phyloP scores from a whole-genome alignment of 2,797 vertebrate species.

The Rhincodon typus region DNA sequence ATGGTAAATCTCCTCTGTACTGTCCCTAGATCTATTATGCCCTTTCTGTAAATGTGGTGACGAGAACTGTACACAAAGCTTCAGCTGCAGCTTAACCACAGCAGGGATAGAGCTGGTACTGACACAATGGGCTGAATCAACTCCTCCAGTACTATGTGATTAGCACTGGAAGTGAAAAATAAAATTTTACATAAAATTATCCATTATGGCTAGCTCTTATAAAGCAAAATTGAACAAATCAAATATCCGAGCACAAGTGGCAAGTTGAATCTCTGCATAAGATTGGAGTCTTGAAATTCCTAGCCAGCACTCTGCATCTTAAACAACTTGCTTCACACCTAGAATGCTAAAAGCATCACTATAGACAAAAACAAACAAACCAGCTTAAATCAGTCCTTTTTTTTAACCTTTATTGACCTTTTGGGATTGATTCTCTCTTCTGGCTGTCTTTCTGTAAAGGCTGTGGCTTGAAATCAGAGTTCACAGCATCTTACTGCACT shows the following conservation, averaged over 20 bases:
- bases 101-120: not conserved
- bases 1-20: too few species aligned
- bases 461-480: conserved; percentile 9
- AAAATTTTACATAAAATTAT: not conserved
- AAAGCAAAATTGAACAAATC: not conserved
- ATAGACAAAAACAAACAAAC: not conserved
- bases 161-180: not conserved
- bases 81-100: too few species aligned
- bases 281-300: not conserved
- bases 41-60: too few species aligned
- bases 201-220: too few species aligned
- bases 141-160: not conserved
- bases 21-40: too few species aligned
- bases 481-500: not conserved
- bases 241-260: not conserved
- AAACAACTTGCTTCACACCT: not conserved
- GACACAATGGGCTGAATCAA: not conserved
- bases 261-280: not conserved
- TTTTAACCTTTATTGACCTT: conserved; percentile 21
- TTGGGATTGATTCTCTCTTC: conserved; percentile 18
- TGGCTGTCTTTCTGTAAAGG: not conserved
- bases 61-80: too few species aligned
- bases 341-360: not conserved
- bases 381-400: not conserved
- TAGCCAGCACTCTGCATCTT: not conserved